Evolutionary conservation across 2,113 vertebrate genomes (phyloP), one percentile per base, ranked within the genome.

Genomic region (Crypturellus undulatus): DNA sequence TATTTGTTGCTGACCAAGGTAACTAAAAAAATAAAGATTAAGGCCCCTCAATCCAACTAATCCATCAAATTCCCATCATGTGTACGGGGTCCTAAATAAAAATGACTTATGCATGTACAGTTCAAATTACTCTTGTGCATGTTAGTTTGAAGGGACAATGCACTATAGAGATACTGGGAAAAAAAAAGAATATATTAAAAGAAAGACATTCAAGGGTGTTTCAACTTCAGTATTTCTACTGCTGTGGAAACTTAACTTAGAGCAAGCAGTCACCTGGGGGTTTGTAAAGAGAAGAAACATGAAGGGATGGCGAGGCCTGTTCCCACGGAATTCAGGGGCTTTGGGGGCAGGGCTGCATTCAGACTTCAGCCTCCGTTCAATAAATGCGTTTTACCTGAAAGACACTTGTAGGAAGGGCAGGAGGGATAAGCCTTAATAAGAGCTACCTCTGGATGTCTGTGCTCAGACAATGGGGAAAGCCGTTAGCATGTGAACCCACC

Each of bases 11-110:
- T 90, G 69, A 89, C 54, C 49, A 73, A 87, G 40, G 9, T 10
- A 85, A 69, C 28, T n/a, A 79, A 4, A 17, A 51, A 54, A 93
- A 38, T 67, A 85, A 82, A 5, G 34, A 78, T 38, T 83, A 90
- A 95, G n/a, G 9, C 10, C 4, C 32, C 47, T 77, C 45, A 94
- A 68, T 90, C 62, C 81, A 75, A 43, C 56, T 84, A 88, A 94
- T 85, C 68, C 42, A 65, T 19, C 12, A 68, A 85, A 91, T 81
- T 89, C 69, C 17, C 32, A 72, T 40, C 73, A 79, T 32, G 26
- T 14, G 36, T 77, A 65, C 34, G 79, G 42, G 47, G 26, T 77
- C 49, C 69, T 34, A 65, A 18, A 92, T 77, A n/a, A 12, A 5
- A 34, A 60, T 18, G 40, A 88, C 60, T 42, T 70, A 69, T 0